Conservation (phyloP, 2,113 vertebrate genomes). For the Sprattus sprattus region DNA sequence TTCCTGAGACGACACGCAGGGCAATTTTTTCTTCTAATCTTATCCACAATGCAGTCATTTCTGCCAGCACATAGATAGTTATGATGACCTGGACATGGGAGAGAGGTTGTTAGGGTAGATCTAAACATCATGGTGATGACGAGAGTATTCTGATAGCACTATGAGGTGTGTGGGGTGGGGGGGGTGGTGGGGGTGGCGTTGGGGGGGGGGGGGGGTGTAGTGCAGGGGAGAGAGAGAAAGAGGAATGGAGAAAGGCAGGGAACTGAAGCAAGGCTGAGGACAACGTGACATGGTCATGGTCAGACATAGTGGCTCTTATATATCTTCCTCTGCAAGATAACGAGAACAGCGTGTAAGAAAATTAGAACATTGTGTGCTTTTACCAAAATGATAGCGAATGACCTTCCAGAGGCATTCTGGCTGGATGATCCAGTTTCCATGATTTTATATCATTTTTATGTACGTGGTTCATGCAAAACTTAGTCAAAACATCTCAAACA, state of each 20-base stretch:
- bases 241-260: background rate
- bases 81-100: constrained; percentile 82
- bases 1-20: constrained; percentile 94
- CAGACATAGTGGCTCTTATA: constrained; percentile 65
- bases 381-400: constrained; percentile 61
- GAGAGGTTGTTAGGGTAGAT: constrained; percentile 32
- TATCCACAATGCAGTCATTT: constrained; percentile 98
- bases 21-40: constrained; percentile 97
- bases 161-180: background rate
- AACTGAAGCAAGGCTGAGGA: constrained; percentile 63
- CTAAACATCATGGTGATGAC: background rate
- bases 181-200: background rate
- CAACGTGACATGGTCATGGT: constrained; percentile 67
- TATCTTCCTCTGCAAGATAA: constrained; percentile 68
- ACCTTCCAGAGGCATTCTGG: constrained; percentile 46
- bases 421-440: constrained; percentile 28
- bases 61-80: constrained; percentile 97
- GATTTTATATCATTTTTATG: constrained; percentile 1
- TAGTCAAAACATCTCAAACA: background rate
- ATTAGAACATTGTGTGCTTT: constrained; percentile 57
- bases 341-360: constrained; percentile 55
- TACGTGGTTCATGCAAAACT: background rate
- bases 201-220: background rate
- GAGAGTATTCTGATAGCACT: too few relatives aligned
- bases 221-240: background rate